These are phyloP conservation scores for Pygocentrus nattereri DNA, from an alignment of 2,797 vertebrate genomes.

Conservation along the genomic window DNA sequence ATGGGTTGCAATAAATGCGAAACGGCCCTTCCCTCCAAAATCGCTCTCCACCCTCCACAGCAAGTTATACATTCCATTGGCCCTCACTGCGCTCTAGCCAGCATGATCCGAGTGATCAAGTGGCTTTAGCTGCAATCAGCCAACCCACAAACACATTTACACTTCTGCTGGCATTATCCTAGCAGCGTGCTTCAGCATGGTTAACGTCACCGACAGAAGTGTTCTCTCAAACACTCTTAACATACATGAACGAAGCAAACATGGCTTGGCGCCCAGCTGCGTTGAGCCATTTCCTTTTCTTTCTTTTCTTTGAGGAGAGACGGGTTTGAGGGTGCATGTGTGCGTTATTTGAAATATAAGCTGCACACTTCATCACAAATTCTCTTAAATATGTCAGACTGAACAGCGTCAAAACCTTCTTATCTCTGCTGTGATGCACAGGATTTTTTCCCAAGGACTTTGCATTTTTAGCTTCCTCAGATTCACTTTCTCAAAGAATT, in stretches of 20 bases:
- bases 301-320: background rate
- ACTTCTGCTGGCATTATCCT: constrained; percentile 42
- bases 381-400: constrained; percentile 24
- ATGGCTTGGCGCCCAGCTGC: background rate
- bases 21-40: constrained; percentile 74
- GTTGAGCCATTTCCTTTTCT: background rate
- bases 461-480: constrained; percentile 63
- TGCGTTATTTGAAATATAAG: constrained; percentile 25
- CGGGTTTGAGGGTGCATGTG: background rate
- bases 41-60: constrained; percentile 40
- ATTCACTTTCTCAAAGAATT: constrained; percentile 70
- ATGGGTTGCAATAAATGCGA: constrained; percentile 80
- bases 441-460: constrained; percentile 62
- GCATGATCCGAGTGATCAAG: constrained; percentile 71
- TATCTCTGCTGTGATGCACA: constrained; percentile 73
- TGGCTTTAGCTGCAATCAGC: constrained; percentile 62
- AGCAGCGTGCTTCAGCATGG: background rate
- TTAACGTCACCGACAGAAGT: background rate
- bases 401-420: constrained; percentile 68
- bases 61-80: constrained; percentile 5
- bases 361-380: constrained; percentile 6
- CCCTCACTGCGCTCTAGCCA: constrained; percentile 52
- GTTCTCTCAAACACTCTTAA: constrained; percentile 11
- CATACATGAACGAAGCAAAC: constrained; percentile 7
- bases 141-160: constrained; percentile 41